A percentile compares a stretch with the other conserved stretches of the same genome.
phyloP scores from a whole-genome alignment of 2,888 invertebrate species.

The Cerceris ruficornis region DNA sequence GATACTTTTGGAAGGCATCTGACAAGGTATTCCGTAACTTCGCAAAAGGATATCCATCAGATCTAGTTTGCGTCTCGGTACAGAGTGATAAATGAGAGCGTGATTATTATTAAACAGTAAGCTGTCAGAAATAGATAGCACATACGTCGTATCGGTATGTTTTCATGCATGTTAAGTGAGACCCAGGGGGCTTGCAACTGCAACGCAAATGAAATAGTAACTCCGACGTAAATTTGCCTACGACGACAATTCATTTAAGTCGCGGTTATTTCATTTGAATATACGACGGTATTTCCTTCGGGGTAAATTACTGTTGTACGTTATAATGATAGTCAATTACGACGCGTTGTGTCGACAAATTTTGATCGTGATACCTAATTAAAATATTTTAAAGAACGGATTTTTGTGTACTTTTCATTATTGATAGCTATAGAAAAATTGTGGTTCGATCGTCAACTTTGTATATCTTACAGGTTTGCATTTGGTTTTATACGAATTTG shows the following conservation, averaged over 20 bases:
- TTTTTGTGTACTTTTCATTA: too few relatives aligned
- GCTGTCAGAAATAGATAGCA: conserved; percentile 31
- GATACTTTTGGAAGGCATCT: too few relatives aligned
- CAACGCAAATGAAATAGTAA: conserved; percentile 33
- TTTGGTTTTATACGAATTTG: too few relatives aligned
- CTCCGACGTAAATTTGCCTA: conserved; percentile 17
- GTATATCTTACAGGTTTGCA: too few relatives aligned
- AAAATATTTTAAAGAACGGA: too few relatives aligned
- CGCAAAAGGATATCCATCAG: too few relatives aligned
- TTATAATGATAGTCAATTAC: not conserved
- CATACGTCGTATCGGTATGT: conserved; percentile 26
- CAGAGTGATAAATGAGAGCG: not conserved
- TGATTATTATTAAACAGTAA: conserved; percentile 37
- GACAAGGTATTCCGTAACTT: too few relatives aligned
- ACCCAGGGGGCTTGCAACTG: conserved; percentile 9
- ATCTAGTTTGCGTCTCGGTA: not conserved
- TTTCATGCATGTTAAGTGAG: conserved; percentile 44
- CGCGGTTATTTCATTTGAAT: not conserved
- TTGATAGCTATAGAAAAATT: too few relatives aligned
- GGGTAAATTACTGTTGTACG: not conserved
- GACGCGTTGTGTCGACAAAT: not conserved
- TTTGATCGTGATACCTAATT: too few relatives aligned
- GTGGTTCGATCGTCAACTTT: too few relatives aligned
- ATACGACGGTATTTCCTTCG: not conserved
- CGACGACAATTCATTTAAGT: conserved; percentile 9